These are phyloP conservation scores for Enteromius unitaeniatus DNA, from an alignment of 2,797 vertebrate species.

Conservation along the genomic window DNA sequence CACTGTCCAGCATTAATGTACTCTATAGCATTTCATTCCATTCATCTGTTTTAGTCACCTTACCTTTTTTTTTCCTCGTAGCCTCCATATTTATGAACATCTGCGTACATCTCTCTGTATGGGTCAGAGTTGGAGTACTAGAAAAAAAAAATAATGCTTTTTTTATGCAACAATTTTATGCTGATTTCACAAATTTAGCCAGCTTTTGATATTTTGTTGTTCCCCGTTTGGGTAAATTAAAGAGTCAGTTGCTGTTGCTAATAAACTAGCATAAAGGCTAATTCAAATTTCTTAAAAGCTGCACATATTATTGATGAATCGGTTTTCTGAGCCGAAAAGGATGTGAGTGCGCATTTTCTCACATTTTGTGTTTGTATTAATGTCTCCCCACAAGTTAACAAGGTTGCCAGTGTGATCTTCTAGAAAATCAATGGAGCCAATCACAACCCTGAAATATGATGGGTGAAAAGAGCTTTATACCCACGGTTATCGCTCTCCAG, in stretches of 20 bases:
- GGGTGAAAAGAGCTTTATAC: not conserved
- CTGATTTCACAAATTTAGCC: not conserved
- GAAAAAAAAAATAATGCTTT: not conserved
- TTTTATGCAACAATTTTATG: not conserved
- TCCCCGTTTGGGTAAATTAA: not conserved
- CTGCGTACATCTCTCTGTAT: not conserved
- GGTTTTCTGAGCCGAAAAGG: not conserved
- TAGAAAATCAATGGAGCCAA: slow-evolving; percentile 17
- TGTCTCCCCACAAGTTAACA: slow-evolving; percentile 7
- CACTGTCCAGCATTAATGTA: slow-evolving; percentile 21
- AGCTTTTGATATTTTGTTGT: not conserved
- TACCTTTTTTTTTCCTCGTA: not conserved
- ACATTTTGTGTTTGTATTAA: not conserved
- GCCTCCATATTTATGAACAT: not conserved
- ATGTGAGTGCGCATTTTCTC: not conserved
- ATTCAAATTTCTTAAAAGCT: not conserved
- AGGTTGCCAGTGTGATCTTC: not conserved
- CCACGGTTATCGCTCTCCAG: not conserved
- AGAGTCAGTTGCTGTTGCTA: not conserved
- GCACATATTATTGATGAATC: not conserved
- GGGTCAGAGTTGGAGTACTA: not conserved
- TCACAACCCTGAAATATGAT: not conserved
- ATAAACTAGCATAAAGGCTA: not conserved
- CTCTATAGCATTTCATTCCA: not conserved
- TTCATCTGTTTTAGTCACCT: not conserved